Evolutionary conservation across 2,797 vertebrate genomes (phyloP).

Genomic region (Tinamus major): DNA sequence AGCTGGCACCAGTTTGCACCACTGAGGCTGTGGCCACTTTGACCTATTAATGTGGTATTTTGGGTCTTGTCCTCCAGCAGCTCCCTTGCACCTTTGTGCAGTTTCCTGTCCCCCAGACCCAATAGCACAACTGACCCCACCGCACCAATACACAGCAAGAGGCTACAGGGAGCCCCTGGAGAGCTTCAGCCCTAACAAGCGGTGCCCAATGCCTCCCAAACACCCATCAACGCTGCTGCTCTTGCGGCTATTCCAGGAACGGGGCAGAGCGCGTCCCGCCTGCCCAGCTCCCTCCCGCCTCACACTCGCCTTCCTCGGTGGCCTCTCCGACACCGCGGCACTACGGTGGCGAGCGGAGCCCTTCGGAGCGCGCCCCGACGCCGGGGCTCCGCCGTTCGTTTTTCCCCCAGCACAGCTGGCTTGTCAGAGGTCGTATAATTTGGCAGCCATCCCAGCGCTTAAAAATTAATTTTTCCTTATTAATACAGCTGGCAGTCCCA

Average conservation of each 20-base stretch:
- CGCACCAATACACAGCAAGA: no score
- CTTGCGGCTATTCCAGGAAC: neutral
- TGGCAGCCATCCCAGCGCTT: constrained; percentile 85
- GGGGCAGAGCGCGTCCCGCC: neutral
- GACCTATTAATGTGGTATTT: neutral
- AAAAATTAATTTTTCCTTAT: constrained; percentile 90
- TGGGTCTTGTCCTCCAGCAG: accelerated
- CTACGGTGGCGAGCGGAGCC: neutral
- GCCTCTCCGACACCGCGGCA: constrained; percentile 34
- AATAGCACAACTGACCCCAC: constrained; percentile 59
- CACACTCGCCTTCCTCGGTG: neutral
- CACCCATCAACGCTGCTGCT: neutral
- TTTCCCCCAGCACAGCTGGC: constrained; percentile 77
- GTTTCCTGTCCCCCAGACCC: constrained; percentile 75
- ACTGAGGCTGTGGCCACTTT: neutral
- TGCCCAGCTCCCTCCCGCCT: constrained; percentile 9
- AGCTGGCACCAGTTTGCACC: neutral
- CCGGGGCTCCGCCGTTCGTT: no score
- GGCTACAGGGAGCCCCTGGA: neutral
- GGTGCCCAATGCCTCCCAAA: neutral
- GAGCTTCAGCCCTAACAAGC: constrained; percentile 15
- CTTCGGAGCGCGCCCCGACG: no score
- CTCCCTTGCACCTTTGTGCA: constrained; percentile 44
- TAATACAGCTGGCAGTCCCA: constrained; percentile 84
- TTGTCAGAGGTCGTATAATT: constrained; percentile 85